These are phyloP conservation scores for Percopsis omiscomaycus DNA, from an alignment of 2,797 vertebrate species.

Conservation along the genomic window DNA sequence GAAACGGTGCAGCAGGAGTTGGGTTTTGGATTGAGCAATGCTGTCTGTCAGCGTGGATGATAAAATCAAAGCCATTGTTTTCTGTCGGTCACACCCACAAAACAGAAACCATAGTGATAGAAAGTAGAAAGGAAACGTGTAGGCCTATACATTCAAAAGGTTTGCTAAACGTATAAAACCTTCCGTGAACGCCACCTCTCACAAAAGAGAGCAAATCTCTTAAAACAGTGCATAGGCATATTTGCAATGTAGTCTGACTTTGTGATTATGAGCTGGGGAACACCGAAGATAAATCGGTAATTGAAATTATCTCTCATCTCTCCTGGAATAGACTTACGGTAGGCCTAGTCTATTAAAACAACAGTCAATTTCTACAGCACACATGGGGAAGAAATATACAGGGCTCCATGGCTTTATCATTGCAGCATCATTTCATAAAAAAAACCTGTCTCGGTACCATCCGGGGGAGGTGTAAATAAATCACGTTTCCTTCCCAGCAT, in stretches of 20 bases:
- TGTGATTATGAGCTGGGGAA: constrained; percentile 70
- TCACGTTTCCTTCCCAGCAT: constrained; percentile 27
- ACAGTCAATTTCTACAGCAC: no score
- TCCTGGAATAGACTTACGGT: constrained; percentile 47
- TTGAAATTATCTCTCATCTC: constrained; percentile 16
- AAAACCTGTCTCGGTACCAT: not conserved
- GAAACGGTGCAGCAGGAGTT: no score
- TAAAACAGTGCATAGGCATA: not conserved
- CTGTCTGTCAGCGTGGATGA: no score
- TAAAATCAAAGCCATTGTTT: no score
- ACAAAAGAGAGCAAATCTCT: no score
- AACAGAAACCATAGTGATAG: not conserved
- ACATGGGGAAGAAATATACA: not conserved
- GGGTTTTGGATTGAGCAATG: no score
- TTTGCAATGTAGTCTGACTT: constrained; percentile 61
- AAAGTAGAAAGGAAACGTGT: not conserved
- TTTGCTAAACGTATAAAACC: no score
- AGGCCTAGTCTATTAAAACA: not conserved
- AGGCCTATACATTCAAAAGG: no score
- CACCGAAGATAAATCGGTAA: constrained; percentile 64
- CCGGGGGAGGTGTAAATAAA: constrained; percentile 20
- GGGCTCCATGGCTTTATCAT: no score
- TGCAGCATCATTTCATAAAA: not conserved
- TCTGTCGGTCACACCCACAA: no score
- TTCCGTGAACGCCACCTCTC: no score